phyloP scores from a whole-genome alignment of 2,797 vertebrate genomes.

The Vipera latastei region DNA sequence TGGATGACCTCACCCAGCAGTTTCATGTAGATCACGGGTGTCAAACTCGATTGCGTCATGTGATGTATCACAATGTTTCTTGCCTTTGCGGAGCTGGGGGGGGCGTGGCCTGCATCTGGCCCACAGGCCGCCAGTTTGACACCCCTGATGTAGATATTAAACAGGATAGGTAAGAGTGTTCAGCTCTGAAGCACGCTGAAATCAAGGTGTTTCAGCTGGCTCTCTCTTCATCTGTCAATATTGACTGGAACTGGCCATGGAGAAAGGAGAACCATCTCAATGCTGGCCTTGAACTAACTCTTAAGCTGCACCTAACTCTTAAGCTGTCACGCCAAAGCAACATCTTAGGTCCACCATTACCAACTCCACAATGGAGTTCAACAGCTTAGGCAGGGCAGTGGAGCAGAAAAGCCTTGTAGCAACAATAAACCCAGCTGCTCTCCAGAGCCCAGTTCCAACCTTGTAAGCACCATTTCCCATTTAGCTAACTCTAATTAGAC shows the following conservation, averaged over 20 bases:
- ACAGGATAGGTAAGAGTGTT: background rate
- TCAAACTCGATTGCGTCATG: too few species aligned
- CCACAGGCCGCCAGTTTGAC: too few species aligned
- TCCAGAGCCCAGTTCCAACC: background rate
- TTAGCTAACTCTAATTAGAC: background rate
- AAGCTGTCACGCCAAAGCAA: background rate
- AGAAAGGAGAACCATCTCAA: background rate
- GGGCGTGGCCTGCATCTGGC: too few species aligned
- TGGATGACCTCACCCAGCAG: background rate
- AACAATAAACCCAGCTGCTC: background rate
- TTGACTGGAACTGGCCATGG: background rate
- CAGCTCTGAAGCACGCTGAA: background rate
- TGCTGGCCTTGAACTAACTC: background rate
- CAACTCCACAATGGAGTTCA: background rate
- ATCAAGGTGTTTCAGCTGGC: background rate
- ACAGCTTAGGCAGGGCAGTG: background rate
- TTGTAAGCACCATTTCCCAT: background rate
- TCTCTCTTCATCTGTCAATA: background rate
- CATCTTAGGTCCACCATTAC: background rate
- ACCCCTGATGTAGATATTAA: background rate
- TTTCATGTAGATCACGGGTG: background rate
- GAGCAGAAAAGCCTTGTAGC: background rate
- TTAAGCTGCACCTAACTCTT: background rate
- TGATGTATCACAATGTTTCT: too few species aligned
- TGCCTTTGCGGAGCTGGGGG: too few species aligned